Evolutionary conservation across 1,140 invertebrate species (phyloP).

Genomic region (Asbolus verrucosus): DNA sequence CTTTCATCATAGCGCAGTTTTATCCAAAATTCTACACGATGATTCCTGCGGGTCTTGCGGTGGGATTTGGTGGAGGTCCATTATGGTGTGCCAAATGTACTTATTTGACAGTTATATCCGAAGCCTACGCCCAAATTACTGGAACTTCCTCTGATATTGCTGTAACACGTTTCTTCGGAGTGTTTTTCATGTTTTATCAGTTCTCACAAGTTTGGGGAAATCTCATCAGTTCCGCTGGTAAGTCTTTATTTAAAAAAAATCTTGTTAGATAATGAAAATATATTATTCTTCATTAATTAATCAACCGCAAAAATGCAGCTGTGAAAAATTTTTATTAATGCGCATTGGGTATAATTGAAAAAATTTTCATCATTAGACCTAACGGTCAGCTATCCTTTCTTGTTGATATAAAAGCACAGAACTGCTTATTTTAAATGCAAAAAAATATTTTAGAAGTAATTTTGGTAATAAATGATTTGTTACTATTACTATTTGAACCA

Average conservation of each 20-base stretch:
- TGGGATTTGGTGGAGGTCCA: conserved; percentile 89
- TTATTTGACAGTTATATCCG: conserved; percentile 84
- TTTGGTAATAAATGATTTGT: too few species aligned
- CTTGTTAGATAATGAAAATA: too few species aligned
- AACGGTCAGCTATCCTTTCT: too few species aligned
- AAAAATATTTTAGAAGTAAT: too few species aligned
- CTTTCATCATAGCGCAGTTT: conserved; percentile 89
- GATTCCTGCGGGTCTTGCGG: conserved; percentile 85
- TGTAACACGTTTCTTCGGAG: conserved; percentile 87
- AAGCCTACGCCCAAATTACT: conserved; percentile 77
- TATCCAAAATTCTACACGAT: conserved; percentile 86
- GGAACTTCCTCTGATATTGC: conserved; percentile 76
- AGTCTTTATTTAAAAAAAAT: conserved; percentile 56
- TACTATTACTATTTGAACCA: too few species aligned
- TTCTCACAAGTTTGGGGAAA: conserved; percentile 94
- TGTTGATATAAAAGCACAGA: too few species aligned
- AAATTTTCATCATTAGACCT: too few species aligned
- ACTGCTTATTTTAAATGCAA: too few species aligned
- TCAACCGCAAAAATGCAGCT: background rate
- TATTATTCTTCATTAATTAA: background rate
- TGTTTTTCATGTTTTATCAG: conserved; percentile 96
- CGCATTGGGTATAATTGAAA: too few species aligned
- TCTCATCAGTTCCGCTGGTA: conserved; percentile 87
- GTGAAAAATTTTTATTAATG: too few species aligned
- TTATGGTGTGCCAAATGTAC: conserved; percentile 93